Conservation (phyloP, 2,888 invertebrate species). For the Trissoscelio sp. region DNA sequence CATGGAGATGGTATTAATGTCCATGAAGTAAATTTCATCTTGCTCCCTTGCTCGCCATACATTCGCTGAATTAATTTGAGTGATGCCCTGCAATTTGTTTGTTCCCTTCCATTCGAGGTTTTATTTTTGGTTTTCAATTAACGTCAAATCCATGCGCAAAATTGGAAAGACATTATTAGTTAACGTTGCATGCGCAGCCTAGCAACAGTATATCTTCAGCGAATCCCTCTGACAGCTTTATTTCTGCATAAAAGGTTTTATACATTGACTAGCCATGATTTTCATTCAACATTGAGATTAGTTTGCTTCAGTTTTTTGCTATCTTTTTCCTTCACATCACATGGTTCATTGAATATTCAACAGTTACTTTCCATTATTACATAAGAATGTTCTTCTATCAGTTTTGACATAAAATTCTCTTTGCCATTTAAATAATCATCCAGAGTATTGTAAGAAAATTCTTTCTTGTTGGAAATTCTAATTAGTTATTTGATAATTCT, state of each 20-base stretch:
- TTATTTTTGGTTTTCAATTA: not conserved
- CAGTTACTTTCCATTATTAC: slow-evolving; percentile 9
- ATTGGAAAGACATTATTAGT: slow-evolving; percentile 1
- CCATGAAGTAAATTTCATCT: not conserved
- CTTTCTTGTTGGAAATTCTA: no score
- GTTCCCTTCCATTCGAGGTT: not conserved
- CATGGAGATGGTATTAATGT: slow-evolving; percentile 21
- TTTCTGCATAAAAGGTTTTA: slow-evolving; percentile 1
- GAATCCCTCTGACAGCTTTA: not conserved
- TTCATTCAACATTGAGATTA: slow-evolving; percentile 29
- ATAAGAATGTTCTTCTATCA: slow-evolving; percentile 9
- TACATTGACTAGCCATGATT: slow-evolving; percentile 16
- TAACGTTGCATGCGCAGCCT: slow-evolving; percentile 3
- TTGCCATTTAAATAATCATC: not conserved
- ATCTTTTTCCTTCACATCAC: slow-evolving; percentile 1
- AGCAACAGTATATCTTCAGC: slow-evolving; percentile 38
- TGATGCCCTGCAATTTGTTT: not conserved
- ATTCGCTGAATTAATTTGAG: not conserved
- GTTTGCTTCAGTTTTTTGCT: slow-evolving; percentile 6
- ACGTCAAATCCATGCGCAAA: not conserved
- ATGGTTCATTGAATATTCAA: slow-evolving; percentile 34
- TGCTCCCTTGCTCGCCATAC: not conserved
- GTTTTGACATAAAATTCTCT: slow-evolving; percentile 10
- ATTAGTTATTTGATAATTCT: not conserved
- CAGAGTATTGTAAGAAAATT: no score